Evolutionary conservation across 2,797 vertebrate species (phyloP).

Genomic region (Eulemur coronatus): DNA sequence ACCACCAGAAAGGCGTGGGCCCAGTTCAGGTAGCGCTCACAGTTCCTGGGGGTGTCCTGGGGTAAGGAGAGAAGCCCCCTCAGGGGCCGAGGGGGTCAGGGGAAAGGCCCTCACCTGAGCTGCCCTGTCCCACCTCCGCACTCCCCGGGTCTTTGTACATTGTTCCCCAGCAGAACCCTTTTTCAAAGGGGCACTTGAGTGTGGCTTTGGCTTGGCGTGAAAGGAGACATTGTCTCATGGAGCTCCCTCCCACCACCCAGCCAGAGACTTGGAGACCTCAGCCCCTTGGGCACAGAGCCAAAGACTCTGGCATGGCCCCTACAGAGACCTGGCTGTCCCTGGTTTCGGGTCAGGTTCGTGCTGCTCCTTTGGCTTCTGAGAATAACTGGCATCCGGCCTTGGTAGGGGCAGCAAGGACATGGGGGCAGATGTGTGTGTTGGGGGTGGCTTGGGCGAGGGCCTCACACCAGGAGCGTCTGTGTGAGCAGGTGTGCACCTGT

Average conservation of each 20-base stretch:
- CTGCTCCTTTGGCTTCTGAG: conserved; percentile 39
- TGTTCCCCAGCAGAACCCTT: conserved; percentile 55
- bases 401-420: neutral
- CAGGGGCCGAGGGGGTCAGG: neutral
- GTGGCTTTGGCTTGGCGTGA: conserved; percentile 70
- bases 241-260: conserved; percentile 19
- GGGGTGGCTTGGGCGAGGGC: neutral
- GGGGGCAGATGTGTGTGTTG: neutral
- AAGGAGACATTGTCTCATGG: conserved; percentile 76
- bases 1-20: conserved; percentile 93
- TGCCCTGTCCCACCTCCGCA: neutral
- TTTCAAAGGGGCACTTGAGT: conserved; percentile 75
- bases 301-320: neutral
- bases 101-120: conserved; percentile 47
- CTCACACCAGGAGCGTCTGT: neutral
- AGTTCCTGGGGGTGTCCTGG: conserved; percentile 91
- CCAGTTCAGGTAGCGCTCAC: conserved; percentile 93
- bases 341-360: neutral
- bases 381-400: conserved; percentile 11
- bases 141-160: conserved; percentile 52
- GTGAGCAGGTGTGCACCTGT: neutral
- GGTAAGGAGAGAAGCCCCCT: neutral
- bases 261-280: conserved; percentile 54
- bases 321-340: neutral
- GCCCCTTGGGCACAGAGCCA: conserved; percentile 17